Evolutionary conservation across 2,797 vertebrate species (phyloP), one percentile per base, ranked within the genome.

Genomic region (Micrastur ruficollis): DNA sequence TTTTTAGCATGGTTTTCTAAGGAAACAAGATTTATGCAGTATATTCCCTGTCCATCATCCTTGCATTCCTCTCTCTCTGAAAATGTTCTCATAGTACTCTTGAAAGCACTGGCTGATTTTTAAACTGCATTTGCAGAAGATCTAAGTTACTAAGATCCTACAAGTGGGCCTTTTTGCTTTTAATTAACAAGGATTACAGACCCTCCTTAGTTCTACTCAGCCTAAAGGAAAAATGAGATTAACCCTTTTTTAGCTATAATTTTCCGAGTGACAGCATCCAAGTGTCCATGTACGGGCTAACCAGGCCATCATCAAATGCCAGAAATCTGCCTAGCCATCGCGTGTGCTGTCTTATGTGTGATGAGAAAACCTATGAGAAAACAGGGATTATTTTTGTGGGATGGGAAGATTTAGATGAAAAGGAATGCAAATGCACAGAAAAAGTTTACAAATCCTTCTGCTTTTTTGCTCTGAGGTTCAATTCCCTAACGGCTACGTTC

Each of bases 401-500:
- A 14, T 55, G 16, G 42, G 13, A 53, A 80, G 63, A 59, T 44
- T 68, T 62, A 72, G 34, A 50, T 55, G 34, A 92, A 32, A 27
- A 79, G 38, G 13, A 86, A 76, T 70, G 71, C 26, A 85, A 82
- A 73, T 47, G 17, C 38, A 50, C 26, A 73, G 49, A 29, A 87
- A 27, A 52, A 42, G 53, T 46, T n/a, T 65, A 22, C 3, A 14
- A 19, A 53, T 68, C 27, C 42, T 52, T 65, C 26, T 65, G 12
- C 6, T 46, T 82, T 84, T 74, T 31, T 68, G 4, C 21, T 32
- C 38, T 38, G 14, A 40, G 7, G 34, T 50, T 62, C n/a, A 65
- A 27, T 38, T 65, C 53, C n/a, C 1, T 2, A 44, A 14, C 11
- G 0, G 2, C 22, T 18, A 5, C 1, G 1, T 46, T 27, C 23